A percentile compares a stretch with the other conserved stretches of the same genome.
phyloP scores from a whole-genome alignment of 92 coral and sea anemone species.

The Phenganax stokvisi region DNA sequence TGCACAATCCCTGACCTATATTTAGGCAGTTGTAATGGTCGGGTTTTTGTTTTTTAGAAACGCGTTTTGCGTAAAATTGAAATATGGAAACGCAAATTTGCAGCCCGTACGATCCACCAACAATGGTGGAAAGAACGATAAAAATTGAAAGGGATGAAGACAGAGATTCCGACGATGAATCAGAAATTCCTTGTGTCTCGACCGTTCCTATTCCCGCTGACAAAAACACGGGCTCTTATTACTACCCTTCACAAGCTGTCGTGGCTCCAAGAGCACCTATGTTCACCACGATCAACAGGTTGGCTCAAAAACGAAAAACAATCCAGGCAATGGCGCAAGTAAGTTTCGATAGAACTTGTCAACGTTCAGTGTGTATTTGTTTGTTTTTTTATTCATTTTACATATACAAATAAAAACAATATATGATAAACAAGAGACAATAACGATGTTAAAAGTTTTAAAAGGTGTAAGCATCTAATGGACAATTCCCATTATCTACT shows the following conservation, averaged over 20 bases:
- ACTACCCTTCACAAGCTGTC: constrained; percentile 27
- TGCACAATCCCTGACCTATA: too few relatives aligned
- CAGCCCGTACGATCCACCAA: neutral
- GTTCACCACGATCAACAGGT: neutral
- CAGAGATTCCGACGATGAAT: neutral
- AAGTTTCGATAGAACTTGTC: neutral
- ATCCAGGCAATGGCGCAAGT: constrained; percentile 17
- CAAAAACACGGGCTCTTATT: constrained; percentile 15
- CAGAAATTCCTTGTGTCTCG: neutral
- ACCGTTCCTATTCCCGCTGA: neutral
- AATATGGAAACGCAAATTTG: constrained; percentile 1
- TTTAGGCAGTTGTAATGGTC: too few relatives aligned
- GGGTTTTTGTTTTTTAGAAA: neutral
- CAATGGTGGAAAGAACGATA: constrained; percentile 1
- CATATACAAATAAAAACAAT: too few relatives aligned
- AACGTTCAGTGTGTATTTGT: neutral
- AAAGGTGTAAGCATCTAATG: too few relatives aligned
- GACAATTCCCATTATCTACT: too few relatives aligned
- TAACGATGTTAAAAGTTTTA: too few relatives aligned
- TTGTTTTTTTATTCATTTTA: too few relatives aligned
- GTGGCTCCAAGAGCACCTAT: constrained; percentile 4
- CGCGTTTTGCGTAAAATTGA: neutral
- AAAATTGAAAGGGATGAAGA: constrained; percentile 12
- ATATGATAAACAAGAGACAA: too few relatives aligned
- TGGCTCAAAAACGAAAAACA: constrained; percentile 23